phyloP scores from a whole-genome alignment of 1,140 invertebrate genomes.

The Heliconius hermathena region DNA sequence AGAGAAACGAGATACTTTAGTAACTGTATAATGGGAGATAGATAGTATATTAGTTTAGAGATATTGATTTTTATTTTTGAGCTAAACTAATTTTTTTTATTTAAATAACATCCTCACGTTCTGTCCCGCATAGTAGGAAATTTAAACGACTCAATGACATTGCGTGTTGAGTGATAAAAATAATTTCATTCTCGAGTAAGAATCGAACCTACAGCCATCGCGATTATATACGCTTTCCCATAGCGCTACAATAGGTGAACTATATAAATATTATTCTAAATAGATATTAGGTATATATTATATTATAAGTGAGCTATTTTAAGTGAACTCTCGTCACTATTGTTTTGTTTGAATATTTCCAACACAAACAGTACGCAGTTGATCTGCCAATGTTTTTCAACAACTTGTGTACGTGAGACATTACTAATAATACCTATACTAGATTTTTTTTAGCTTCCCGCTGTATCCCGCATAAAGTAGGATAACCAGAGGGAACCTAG shows the following conservation, averaged over 20 bases:
- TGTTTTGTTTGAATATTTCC: constrained; percentile 70
- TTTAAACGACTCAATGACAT: too few species aligned
- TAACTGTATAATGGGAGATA: constrained; percentile 12
- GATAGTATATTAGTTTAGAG: neutral
- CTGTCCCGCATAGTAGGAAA: too few species aligned
- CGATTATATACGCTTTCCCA: too few species aligned
- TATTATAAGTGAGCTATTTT: neutral
- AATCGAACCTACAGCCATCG: too few species aligned
- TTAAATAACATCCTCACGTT: too few species aligned
- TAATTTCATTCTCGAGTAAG: too few species aligned
- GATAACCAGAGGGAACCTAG: too few species aligned
- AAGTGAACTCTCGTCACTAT: constrained; percentile 30
- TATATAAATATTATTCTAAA: neutral
- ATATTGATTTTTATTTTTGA: neutral
- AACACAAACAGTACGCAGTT: constrained; percentile 63
- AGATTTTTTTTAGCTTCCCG: neutral
- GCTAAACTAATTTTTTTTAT: too few species aligned
- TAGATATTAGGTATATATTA: neutral
- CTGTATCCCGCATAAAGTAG: too few species aligned
- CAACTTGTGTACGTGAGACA: constrained; percentile 38
- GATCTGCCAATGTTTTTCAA: constrained; percentile 71
- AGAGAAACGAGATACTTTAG: constrained; percentile 16
- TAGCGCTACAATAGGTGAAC: too few species aligned
- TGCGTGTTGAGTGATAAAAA: too few species aligned
- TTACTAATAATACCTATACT: neutral